phyloP scores from a whole-genome alignment of 1,140 invertebrate genomes.

The Macrostomum lignano region DNA sequence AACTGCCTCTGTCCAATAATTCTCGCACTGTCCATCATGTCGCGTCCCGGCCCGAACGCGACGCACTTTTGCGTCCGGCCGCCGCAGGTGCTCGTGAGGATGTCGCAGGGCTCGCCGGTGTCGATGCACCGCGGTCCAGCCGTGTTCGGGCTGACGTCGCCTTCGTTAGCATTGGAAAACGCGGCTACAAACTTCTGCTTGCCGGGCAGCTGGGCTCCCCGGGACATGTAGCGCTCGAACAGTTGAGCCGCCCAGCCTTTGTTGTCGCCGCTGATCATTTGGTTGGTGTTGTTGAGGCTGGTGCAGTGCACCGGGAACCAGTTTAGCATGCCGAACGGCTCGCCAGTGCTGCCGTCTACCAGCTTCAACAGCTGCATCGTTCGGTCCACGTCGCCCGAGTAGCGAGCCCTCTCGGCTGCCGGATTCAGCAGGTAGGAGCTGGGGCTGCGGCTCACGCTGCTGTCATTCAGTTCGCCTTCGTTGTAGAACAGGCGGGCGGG shows the following conservation, averaged over 20 bases:
- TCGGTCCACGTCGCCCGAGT: conserved; percentile 52
- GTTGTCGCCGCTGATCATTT: conserved; percentile 58
- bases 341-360: conserved; percentile 28
- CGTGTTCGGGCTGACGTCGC: conserved; percentile 67
- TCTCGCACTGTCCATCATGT: conserved; percentile 66
- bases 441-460: conserved; percentile 67
- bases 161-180: conserved; percentile 60
- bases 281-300: conserved; percentile 79
- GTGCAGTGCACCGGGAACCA: conserved; percentile 79
- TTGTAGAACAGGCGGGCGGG: no score
- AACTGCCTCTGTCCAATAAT: conserved; percentile 53
- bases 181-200: conserved; percentile 58
- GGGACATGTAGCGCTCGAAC: conserved; percentile 46
- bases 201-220: no score
- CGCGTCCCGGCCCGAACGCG: conserved; percentile 45
- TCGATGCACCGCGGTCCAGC: conserved; percentile 46
- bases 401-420: conserved; percentile 44
- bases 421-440: conserved; percentile 56
- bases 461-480: conserved; percentile 40
- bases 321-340: conserved; percentile 32
- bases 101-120: conserved; percentile 43
- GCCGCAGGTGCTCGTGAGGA: conserved; percentile 41
- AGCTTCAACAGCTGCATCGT: conserved; percentile 49
- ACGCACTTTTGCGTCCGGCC: conserved; percentile 37
- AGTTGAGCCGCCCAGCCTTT: conserved; percentile 58